These are phyloP conservation scores for Pollenia amentaria DNA, from an alignment of 2,888 invertebrate species.

Conservation along the genomic window DNA sequence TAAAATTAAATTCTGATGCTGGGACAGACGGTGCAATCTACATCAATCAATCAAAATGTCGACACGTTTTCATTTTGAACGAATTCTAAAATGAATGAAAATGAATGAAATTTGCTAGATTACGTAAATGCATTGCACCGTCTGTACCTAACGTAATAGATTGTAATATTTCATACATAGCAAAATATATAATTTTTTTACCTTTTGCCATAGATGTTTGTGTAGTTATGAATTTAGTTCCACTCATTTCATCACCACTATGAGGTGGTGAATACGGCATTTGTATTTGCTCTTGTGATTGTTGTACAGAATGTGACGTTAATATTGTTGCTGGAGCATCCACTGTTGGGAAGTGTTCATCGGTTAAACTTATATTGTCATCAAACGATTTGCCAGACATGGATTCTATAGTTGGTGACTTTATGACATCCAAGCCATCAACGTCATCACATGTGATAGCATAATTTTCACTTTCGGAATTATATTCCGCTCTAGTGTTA, in stretches of 20 bases:
- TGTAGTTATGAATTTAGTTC: constrained; percentile 18
- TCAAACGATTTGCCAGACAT: constrained; percentile 84
- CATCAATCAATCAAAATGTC: too few relatives aligned
- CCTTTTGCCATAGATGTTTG: constrained; percentile 55
- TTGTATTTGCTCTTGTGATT: constrained; percentile 42
- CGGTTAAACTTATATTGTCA: constrained; percentile 83
- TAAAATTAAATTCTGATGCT: neutral
- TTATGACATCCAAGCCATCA: constrained; percentile 83
- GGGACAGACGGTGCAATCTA: too few relatives aligned
- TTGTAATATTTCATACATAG: neutral
- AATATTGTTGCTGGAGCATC: constrained; percentile 74
- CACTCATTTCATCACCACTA: constrained; percentile 41
- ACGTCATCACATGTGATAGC: constrained; percentile 84
- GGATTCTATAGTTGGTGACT: constrained; percentile 84
- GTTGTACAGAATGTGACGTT: constrained; percentile 29
- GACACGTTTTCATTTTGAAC: too few relatives aligned
- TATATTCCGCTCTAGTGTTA: constrained; percentile 78
- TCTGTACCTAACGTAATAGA: too few relatives aligned
- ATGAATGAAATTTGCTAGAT: too few relatives aligned
- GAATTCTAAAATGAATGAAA: too few relatives aligned
- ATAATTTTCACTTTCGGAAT: constrained; percentile 84
- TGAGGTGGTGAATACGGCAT: constrained; percentile 22
- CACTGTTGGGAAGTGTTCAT: constrained; percentile 77
- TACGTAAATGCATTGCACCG: too few relatives aligned
- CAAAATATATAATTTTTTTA: constrained; percentile 43